Conservation (phyloP, 2,888 invertebrate genomes). For the Priocnemis perturbator region DNA sequence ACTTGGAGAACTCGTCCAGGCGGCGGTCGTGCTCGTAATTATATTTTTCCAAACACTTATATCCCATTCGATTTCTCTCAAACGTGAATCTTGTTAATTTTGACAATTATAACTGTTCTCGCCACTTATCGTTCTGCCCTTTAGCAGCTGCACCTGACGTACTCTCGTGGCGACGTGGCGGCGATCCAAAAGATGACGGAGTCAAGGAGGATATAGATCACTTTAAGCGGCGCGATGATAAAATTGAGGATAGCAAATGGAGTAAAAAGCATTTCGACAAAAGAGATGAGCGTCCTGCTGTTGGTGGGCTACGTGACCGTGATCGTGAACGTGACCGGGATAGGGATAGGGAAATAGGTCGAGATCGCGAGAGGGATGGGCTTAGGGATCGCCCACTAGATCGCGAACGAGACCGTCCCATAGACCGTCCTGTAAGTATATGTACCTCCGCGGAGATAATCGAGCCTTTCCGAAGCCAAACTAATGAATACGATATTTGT, state of each 20-base stretch:
- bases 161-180: slow-evolving; percentile 51
- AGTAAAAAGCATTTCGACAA: slow-evolving; percentile 31
- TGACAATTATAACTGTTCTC: too few relatives aligned
- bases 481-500: too few relatives aligned
- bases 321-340: slow-evolving; percentile 44
- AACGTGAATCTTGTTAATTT: too few relatives aligned
- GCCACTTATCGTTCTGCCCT: too few relatives aligned
- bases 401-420: background rate
- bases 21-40: too few relatives aligned
- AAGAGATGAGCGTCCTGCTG: slow-evolving; percentile 47
- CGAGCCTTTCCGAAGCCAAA: too few relatives aligned
- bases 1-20: slow-evolving; percentile 66
- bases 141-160: too few relatives aligned
- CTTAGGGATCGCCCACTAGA: slow-evolving; percentile 8
- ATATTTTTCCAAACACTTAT: too few relatives aligned
- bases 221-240: slow-evolving; percentile 44
- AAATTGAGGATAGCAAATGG: slow-evolving; percentile 24
- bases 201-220: slow-evolving; percentile 42
- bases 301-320: slow-evolving; percentile 53
- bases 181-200: slow-evolving; percentile 37
- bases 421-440: background rate
- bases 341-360: slow-evolving; percentile 31
- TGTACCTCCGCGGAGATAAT: too few relatives aligned
- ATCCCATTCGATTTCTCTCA: too few relatives aligned
- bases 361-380: slow-evolving; percentile 45